Evolutionary conservation across 2,113 vertebrate species (phyloP), one percentile per base, ranked within the genome.

Genomic region (Phyllopteryx taeniolatus): DNA sequence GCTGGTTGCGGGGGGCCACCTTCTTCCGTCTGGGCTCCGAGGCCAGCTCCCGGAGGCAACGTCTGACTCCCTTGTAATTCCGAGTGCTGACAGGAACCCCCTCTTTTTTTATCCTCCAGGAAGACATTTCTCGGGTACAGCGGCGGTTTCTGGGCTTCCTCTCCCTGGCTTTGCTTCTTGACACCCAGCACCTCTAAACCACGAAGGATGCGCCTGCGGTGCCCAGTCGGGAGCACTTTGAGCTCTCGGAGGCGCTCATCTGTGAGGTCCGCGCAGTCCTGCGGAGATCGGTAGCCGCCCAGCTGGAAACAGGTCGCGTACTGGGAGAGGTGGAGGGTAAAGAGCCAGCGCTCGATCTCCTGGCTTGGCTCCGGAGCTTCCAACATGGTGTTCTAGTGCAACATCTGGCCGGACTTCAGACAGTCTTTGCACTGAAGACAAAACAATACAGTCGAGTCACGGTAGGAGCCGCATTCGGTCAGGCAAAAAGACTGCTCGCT

Each of bases 121-220:
- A 92, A 91, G 57, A 92, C 12, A 1, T 73, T 43, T 70, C 90
- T 86, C 0, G 89, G 88, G 20, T 76, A 42, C 0, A 67, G 86
- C 14, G 77, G 31, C 0, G 92, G 91, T 66, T 57, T 87, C 68
- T 35, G 63, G 0, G 47, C 65, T 39, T 73, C 83, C 5, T 77
- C 73, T 13, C 35, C 81, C 0, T n/a, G 53, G 8, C 51, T 68
- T 35, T 11, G 54, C 60, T 20, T 31, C 31, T 44, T 61, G 46
- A 83, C 31, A 42, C 80, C 79, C 0, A 88, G 73, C 1, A 86
- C 84, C 43, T 96, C 93, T 81, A 98, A 80, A 71, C 96, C 94
- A 42, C 93, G 92, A 31, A 98, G 93, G 73, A 99, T 95, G 72
- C 97, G 93, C 44, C 94, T 91, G 1, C 97, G 93, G 76, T 99